Conservation (phyloP, 2,797 vertebrate species). For the Amazonetta brasiliensis region DNA sequence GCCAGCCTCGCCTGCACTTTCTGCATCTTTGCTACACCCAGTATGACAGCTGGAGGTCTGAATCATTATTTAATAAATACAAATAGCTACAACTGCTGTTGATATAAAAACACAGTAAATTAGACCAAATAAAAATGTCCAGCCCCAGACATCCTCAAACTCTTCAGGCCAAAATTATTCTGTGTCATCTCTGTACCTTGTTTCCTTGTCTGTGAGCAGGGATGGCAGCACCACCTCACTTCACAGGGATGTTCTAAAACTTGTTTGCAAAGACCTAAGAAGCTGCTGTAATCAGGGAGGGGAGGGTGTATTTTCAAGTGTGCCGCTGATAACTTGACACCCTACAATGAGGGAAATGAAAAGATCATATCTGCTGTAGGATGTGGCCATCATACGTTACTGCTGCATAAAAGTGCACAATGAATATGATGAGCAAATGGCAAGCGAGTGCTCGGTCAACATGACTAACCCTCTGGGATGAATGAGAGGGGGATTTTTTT, state of each 20-base stretch:
- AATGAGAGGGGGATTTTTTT: background rate
- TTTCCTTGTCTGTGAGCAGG: background rate
- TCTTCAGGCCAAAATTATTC: background rate
- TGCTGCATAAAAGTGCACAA: background rate
- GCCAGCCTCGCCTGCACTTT: background rate
- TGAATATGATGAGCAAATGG: background rate
- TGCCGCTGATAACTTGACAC: conserved; percentile 34
- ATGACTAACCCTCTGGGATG: background rate
- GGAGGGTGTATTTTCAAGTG: background rate
- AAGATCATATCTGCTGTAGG: conserved; percentile 14
- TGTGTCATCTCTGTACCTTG: background rate
- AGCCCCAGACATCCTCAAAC: background rate
- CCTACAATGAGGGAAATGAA: background rate
- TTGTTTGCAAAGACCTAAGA: background rate
- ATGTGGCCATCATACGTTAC: background rate
- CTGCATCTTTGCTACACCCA: background rate
- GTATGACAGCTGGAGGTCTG: background rate
- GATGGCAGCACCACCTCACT: background rate
- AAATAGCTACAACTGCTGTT: background rate
- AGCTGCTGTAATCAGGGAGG: background rate
- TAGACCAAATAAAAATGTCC: background rate
- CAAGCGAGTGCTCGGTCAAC: background rate
- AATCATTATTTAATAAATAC: background rate
- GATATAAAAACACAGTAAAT: background rate
- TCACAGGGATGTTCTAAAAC: background rate